Conservation (phyloP, 23 tunicate genomes). For the Phallusia fumigata region DNA sequence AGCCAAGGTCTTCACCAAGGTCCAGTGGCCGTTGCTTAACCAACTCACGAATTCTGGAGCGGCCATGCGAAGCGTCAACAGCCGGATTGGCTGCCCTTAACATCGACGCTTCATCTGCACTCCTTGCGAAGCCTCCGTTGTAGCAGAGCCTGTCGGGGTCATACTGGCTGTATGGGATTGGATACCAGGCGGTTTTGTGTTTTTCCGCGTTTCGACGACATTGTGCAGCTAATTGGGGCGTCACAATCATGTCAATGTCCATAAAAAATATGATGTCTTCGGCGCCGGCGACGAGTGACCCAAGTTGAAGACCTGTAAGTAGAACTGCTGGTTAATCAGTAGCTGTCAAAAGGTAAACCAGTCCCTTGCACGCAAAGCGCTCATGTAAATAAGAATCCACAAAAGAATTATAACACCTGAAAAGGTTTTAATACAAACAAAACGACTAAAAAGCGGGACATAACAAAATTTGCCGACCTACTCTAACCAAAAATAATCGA, state of each 20-base stretch:
- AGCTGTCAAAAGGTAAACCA: background rate
- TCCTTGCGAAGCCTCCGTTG: slow-evolving; percentile 42
- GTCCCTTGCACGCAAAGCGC: background rate
- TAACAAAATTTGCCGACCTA: background rate
- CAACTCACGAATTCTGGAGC: slow-evolving; percentile 23
- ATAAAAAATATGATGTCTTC: slow-evolving; percentile 86
- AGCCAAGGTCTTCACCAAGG: slow-evolving; percentile 70
- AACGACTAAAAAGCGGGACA: background rate
- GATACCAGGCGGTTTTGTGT: slow-evolving; percentile 74
- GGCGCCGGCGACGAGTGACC: slow-evolving; percentile 51
- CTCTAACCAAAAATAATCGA: background rate
- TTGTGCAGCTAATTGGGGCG: slow-evolving; percentile 58
- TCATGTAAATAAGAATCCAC: background rate
- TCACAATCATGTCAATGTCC: slow-evolving; percentile 97
- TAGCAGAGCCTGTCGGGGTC: slow-evolving; percentile 76
- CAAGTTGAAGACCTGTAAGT: slow-evolving; percentile 75
- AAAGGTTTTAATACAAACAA: no score
- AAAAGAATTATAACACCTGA: no score
- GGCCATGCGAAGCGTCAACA: slow-evolving; percentile 11
- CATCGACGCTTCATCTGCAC: slow-evolving; percentile 16
- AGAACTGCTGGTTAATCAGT: background rate
- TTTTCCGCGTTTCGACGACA: slow-evolving; percentile 49
- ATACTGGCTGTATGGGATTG: slow-evolving; percentile 87
- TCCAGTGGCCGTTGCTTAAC: slow-evolving; percentile 49
- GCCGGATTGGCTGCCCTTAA: slow-evolving; percentile 19